phyloP scores from a whole-genome alignment of 2,888 invertebrate species.

The Acleris sparsana region DNA sequence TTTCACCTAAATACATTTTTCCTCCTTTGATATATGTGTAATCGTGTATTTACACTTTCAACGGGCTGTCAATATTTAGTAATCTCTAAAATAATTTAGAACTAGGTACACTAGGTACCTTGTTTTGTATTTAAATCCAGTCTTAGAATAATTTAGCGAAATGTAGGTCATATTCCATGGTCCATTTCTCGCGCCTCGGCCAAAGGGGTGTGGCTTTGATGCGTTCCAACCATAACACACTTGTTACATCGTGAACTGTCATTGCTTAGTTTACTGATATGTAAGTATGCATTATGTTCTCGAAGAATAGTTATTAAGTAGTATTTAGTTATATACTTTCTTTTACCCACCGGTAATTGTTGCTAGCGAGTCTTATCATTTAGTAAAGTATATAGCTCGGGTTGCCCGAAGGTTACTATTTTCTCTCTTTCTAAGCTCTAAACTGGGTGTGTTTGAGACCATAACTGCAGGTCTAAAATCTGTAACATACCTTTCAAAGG shows the following conservation, averaged over 20 bases:
- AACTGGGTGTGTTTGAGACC: too few species aligned
- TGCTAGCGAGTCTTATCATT: too few species aligned
- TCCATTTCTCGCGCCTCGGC: slow-evolving; percentile 25
- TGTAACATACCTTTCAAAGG: too few species aligned
- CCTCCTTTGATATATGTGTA: slow-evolving; percentile 1
- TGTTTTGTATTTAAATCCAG: background rate
- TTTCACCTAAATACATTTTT: slow-evolving; percentile 18
- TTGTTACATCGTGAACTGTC: slow-evolving; percentile 15
- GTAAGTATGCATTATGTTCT: too few species aligned
- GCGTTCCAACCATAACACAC: slow-evolving; percentile 19
- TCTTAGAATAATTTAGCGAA: slow-evolving; percentile 2
- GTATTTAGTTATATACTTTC: too few species aligned
- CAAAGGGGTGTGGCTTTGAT: slow-evolving; percentile 24
- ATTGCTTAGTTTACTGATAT: slow-evolving; percentile 15
- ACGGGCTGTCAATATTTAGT: slow-evolving; percentile 7
- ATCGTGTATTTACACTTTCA: background rate
- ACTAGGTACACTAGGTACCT: background rate
- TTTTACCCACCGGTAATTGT: too few species aligned
- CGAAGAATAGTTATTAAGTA: too few species aligned
- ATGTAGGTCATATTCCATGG: slow-evolving; percentile 32
- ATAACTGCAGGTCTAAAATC: too few species aligned
- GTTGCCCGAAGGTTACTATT: too few species aligned
- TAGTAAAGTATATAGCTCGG: too few species aligned
- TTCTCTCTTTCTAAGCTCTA: too few species aligned
- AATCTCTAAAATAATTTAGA: background rate